phyloP scores from a whole-genome alignment of 1,140 invertebrate species.

The Nilaparvata lugens region DNA sequence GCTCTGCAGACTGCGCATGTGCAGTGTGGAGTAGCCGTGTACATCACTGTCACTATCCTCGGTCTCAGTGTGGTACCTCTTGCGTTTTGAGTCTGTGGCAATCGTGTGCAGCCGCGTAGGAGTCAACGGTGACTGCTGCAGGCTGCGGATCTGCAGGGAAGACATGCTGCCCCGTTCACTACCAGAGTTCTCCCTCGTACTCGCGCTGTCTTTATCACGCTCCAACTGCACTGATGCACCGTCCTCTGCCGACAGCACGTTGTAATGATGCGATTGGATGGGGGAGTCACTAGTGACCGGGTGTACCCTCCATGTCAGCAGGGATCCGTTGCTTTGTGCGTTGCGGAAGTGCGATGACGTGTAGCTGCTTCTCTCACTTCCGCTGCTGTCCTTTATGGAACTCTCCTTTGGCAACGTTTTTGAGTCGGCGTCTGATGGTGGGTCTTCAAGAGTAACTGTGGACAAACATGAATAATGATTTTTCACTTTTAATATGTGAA shows the following conservation, averaged over 20 bases:
- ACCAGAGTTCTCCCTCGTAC: background rate
- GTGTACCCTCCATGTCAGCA: background rate
- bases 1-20: background rate
- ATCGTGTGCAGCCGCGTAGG: background rate
- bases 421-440: background rate
- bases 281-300: background rate
- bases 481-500: background rate
- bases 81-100: background rate
- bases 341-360: background rate
- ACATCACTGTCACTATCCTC: background rate
- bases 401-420: background rate
- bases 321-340: background rate
- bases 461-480: background rate
- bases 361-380: slow-evolving; percentile 9
- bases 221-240: background rate
- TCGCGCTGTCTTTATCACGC: background rate
- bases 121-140: background rate
- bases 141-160: background rate
- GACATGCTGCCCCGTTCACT: background rate
- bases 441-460: background rate
- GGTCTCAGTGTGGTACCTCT: background rate
- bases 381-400: background rate
- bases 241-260: background rate
- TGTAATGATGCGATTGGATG: background rate
- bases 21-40: slow-evolving; percentile 2